A percentile compares a stretch with the other conserved stretches of the same genome.
These are phyloP conservation scores for Clepsis dumicolana DNA, from an alignment of 2,888 invertebrate genomes.

Conservation along the genomic window DNA sequence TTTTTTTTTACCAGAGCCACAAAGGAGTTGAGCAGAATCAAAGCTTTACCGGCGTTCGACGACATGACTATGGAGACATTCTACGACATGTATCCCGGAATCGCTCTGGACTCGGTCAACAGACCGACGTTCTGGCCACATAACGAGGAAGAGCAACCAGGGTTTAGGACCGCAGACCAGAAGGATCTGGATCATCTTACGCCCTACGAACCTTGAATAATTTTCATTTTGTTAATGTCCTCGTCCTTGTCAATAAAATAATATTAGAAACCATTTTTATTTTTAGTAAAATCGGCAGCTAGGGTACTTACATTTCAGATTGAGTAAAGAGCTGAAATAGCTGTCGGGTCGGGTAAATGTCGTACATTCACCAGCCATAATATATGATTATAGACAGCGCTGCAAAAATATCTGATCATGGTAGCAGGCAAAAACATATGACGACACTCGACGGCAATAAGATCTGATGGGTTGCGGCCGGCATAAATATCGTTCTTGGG, in stretches of 20 bases:
- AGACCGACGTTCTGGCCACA: conserved; percentile 78
- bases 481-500: too few relatives aligned
- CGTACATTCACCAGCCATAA: too few relatives aligned
- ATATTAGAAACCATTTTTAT: neutral
- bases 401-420: too few relatives aligned
- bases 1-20: conserved; percentile 55
- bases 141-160: conserved; percentile 68
- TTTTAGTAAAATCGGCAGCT: neutral
- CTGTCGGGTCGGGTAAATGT: too few relatives aligned
- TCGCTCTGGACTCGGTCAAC: conserved; percentile 65
- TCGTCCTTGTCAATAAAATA: neutral
- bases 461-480: too few relatives aligned
- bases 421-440: too few relatives aligned
- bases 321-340: too few relatives aligned
- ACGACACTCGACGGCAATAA: too few relatives aligned
- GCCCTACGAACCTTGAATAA: conserved; percentile 7
- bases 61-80: conserved; percentile 75
- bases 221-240: neutral
- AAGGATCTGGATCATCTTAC: conserved; percentile 49
- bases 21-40: conserved; percentile 63
- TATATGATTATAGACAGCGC: too few relatives aligned
- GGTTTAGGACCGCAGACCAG: conserved; percentile 56
- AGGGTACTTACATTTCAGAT: too few relatives aligned
- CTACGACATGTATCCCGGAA: conserved; percentile 61
- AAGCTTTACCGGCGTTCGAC: conserved; percentile 68